Evolutionary conservation across 1,140 invertebrate genomes (phyloP), one percentile per base, ranked within the genome.

Genomic region (Eriosoma lanigerum): DNA sequence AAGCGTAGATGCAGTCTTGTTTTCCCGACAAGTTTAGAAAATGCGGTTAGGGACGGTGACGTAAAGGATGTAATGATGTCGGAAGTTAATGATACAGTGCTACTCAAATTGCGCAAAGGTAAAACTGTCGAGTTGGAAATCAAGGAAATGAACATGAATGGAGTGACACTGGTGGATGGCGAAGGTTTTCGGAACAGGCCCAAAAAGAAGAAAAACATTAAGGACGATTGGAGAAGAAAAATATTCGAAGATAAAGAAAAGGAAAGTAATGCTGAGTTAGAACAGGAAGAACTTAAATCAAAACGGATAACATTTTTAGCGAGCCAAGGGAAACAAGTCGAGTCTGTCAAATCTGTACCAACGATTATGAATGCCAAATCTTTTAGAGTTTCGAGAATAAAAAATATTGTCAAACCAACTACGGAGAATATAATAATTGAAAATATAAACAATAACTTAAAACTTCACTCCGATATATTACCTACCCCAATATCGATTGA

Each of bases 201-300:
- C 80, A 84, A 85, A 75, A 92, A 88, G 85, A 90, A 88, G 81
- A 91, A 88, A 84, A 86, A 87, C 83, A 88, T 87, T 88, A 85
- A 86, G 86, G 86, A 89, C 82, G 82, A 87, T 90, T 76, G 92
- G 91, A 81, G 91, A 26, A 66, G 83, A 21, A 84, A 91, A 85
- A 90, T 93, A 81, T 93, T 94, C 85, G 92, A 93, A 86, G 91
- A 91, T 38, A 93, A 93, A 84, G 91, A 93, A 84, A 88, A 86
- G 76, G 87, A 89, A 26, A 88, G 86, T 1, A 89, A 89, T 29
- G 89, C 91, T 81, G 91, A 92, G 56, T 85, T 87, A 81, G 82
- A 82, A 85, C 83, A 88, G 84, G 86, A 85, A 78, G 56, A 80
- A 83, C 64, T 83, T 85, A 87, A 83, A 82, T 84, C 75, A 83